Percentiles rank a stretch among this genome's conserved stretches.
These are phyloP conservation scores for Pangasius sanitwongsei DNA, from an alignment of 2,797 vertebrate species.

Conservation along the genomic window DNA sequence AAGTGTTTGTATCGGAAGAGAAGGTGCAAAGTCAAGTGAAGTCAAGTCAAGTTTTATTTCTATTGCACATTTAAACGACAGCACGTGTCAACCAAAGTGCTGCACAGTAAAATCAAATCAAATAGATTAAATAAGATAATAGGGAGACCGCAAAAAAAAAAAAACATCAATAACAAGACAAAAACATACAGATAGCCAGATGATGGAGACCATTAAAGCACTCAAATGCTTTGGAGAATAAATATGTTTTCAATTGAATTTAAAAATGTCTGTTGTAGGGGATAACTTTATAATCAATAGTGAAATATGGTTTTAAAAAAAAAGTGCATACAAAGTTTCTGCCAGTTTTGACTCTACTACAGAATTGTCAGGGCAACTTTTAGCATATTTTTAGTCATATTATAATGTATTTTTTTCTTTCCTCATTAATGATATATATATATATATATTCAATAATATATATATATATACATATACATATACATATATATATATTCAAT, in stretches of 20 bases:
- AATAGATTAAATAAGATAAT: background rate
- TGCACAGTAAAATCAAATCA: background rate
- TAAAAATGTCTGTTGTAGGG: background rate
- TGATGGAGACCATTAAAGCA: background rate
- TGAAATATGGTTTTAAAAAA: background rate
- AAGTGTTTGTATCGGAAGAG: background rate
- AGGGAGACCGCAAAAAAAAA: background rate
- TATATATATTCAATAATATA: background rate
- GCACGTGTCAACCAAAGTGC: background rate
- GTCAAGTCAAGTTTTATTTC: background rate
- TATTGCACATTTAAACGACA: background rate
- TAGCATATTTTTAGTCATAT: background rate
- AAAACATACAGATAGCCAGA: background rate
- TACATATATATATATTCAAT: background rate
- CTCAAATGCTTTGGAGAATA: background rate
- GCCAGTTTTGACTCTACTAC: background rate
- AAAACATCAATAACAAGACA: background rate
- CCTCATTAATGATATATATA: background rate
- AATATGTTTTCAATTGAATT: background rate
- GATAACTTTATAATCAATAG: background rate
- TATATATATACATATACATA: no score
- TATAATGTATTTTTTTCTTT: background rate
- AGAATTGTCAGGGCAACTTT: background rate
- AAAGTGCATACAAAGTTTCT: background rate
- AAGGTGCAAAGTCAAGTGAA: background rate